Conservation (phyloP, 2,113 vertebrate species). For the Leucopsar rothschildi region DNA sequence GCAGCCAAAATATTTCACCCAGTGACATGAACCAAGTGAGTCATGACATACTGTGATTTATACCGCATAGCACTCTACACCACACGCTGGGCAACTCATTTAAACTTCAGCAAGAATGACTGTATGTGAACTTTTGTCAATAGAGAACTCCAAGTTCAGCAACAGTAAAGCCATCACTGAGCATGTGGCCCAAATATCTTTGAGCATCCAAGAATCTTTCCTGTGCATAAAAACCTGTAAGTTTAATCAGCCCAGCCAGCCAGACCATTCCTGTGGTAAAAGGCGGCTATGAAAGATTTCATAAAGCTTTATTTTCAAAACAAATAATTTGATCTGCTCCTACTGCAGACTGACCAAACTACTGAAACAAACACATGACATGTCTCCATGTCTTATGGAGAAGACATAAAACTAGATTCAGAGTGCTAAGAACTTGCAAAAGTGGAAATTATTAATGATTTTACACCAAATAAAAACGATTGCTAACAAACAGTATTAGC, state of each 20-base stretch:
- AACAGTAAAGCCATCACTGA: neutral
- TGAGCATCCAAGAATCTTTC: neutral
- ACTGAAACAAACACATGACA: fast-evolving
- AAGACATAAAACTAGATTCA: neutral
- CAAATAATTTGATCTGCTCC: neutral
- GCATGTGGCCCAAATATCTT: neutral
- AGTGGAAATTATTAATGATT: neutral
- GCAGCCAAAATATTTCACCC: neutral
- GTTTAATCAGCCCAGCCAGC: neutral
- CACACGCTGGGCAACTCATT: neutral
- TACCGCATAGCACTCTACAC: neutral
- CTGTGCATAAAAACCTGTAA: neutral
- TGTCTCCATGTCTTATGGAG: no score
- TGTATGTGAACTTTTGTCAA: fast-evolving
- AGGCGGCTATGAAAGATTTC: fast-evolving
- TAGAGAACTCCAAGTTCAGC: neutral
- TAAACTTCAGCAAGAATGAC: neutral
- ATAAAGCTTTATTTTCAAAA: neutral
- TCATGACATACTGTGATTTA: neutral
- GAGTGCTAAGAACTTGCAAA: neutral
- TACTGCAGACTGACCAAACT: neutral
- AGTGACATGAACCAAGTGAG: neutral
- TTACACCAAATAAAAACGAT: neutral
- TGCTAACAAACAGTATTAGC: neutral
- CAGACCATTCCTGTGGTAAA: neutral